Percentiles rank a stretch among this genome's conserved stretches.
Evolutionary conservation across 2,888 invertebrate genomes (phyloP).

Genomic region (Enchytraeus crypticus): DNA sequence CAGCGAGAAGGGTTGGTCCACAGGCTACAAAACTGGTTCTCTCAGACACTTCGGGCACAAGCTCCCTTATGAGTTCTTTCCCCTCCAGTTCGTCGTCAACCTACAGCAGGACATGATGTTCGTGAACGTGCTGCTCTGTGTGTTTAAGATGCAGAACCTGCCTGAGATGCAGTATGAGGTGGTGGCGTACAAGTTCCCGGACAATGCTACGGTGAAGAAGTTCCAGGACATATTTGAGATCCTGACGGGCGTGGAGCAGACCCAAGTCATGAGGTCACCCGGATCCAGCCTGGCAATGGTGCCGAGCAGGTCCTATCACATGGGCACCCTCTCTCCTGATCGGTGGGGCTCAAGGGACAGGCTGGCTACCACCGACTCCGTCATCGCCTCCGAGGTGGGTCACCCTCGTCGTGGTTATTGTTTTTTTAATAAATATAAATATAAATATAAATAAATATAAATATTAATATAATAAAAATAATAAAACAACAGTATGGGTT

Average conservation of each 20-base stretch:
- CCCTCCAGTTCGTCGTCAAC: conserved; percentile 6
- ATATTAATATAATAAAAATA: too few species aligned
- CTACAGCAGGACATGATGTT: conserved; percentile 6
- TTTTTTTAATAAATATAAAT: too few species aligned
- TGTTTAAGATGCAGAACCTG: conserved; percentile 6
- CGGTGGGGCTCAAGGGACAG: conserved; percentile 2
- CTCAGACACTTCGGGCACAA: conserved; percentile 7
- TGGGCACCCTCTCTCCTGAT: conserved; percentile 10
- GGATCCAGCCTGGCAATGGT: conserved; percentile 1
- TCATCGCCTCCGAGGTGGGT: background rate
- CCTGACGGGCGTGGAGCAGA: background rate
- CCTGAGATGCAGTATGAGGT: conserved; percentile 6
- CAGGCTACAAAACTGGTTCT: conserved; percentile 6
- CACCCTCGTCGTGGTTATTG: too few species aligned
- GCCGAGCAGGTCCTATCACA: conserved; percentile 2
- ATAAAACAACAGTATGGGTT: too few species aligned
- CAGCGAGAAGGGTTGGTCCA: conserved; percentile 7
- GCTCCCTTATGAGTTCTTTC: conserved; percentile 6
- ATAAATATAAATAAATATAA: too few species aligned
- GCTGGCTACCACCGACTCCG: background rate
- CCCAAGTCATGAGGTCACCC: background rate
- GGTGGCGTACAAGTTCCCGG: conserved; percentile 11
- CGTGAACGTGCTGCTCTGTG: conserved; percentile 11
- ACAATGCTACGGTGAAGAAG: background rate
- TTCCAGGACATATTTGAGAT: conserved; percentile 8